phyloP scores from a whole-genome alignment of 2,113 vertebrate genomes.

The Balaeniceps rex region DNA sequence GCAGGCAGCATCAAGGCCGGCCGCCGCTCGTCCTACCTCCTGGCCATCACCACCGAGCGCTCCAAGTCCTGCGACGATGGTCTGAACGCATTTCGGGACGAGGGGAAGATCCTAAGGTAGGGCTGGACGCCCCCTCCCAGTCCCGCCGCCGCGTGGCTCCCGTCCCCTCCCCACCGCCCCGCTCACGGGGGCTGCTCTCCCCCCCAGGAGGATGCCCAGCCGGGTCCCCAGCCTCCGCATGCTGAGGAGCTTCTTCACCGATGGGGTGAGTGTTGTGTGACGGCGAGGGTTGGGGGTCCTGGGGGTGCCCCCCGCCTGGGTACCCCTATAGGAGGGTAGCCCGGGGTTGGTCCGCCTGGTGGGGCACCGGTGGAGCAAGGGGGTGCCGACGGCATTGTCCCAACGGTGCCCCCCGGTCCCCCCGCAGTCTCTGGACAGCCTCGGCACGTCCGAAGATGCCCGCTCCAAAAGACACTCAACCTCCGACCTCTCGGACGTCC shows the following conservation, averaged over 20 bases:
- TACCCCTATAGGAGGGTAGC: not conserved
- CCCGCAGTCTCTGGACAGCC: slow-evolving; percentile 87
- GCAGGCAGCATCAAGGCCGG: slow-evolving; percentile 91
- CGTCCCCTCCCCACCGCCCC: accelerated
- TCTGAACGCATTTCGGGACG: slow-evolving; percentile 90
- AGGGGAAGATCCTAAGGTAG: slow-evolving; percentile 80
- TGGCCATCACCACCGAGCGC: slow-evolving; percentile 94
- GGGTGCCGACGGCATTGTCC: accelerated
- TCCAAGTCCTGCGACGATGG: slow-evolving; percentile 98
- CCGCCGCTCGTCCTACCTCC: slow-evolving; percentile 96
- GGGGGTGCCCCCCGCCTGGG: not conserved
- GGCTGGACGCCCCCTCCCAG: not conserved
- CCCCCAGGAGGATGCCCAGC: slow-evolving; percentile 86
- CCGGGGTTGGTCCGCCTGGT: not conserved
- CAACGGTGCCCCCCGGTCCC: not conserved
- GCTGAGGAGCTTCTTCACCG: slow-evolving; percentile 93
- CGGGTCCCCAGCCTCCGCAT: slow-evolving; percentile 84
- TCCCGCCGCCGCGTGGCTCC: accelerated
- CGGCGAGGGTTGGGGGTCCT: not conserved
- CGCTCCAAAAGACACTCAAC: slow-evolving; percentile 92
- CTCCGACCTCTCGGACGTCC: slow-evolving; percentile 88
- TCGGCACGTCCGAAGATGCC: slow-evolving; percentile 84
- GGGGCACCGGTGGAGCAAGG: accelerated
- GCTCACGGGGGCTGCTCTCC: slow-evolving; percentile 27
- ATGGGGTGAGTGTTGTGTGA: slow-evolving; percentile 81